Conservation (phyloP, 2,888 invertebrate genomes). For the Abrostola triplasia region DNA sequence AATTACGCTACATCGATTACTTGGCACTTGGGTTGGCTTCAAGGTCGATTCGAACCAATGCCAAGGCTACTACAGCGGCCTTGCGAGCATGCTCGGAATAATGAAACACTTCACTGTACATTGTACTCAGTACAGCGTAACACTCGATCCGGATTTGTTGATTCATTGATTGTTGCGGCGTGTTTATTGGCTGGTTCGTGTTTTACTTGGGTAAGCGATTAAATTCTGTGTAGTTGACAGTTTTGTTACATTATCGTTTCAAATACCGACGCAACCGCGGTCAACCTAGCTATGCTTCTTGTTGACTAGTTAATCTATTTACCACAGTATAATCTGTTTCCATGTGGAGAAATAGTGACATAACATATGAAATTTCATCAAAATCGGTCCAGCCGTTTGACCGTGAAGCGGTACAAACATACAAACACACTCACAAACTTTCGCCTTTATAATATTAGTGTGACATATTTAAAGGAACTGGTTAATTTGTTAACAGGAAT, state of each 20-base stretch:
- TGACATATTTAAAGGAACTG: no score
- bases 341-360: no score
- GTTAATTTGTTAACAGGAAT: no score
- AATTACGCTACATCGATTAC: slow-evolving; percentile 14
- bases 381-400: no score
- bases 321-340: no score
- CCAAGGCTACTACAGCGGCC: slow-evolving; percentile 59
- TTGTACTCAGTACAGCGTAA: slow-evolving; percentile 18
- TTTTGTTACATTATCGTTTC: background rate
- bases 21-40: slow-evolving; percentile 32
- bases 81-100: slow-evolving; percentile 54
- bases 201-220: slow-evolving; percentile 7
- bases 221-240: slow-evolving; percentile 2
- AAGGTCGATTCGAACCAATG: slow-evolving; percentile 52
- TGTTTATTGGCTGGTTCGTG: slow-evolving; percentile 13
- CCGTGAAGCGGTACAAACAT: no score
- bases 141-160: slow-evolving; percentile 18
- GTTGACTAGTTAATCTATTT: no score
- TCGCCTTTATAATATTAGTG: no score
- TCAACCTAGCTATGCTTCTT: no score
- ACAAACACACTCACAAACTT: no score
- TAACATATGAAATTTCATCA: no score
- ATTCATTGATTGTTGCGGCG: slow-evolving; percentile 37
- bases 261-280: no score
- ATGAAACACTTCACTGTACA: slow-evolving; percentile 25